Evolutionary conservation across 2,888 invertebrate genomes (phyloP), one percentile per base, ranked within the genome.

Genomic region (Crepidodera aurea): DNA sequence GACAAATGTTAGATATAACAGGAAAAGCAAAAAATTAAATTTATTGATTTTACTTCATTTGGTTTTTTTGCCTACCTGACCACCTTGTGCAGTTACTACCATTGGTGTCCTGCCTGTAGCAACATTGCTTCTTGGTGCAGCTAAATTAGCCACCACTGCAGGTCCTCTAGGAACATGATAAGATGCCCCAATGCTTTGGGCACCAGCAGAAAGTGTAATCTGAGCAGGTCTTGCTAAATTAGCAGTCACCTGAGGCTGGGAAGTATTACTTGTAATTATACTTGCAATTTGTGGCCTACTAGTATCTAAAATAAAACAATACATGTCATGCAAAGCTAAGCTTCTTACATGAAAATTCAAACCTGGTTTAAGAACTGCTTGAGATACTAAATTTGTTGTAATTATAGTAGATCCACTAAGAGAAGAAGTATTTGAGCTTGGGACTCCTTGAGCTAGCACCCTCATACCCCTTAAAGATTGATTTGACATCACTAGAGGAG

Each of bases 141-240:
- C 87, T 15, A 91, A 84, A 66, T 89, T 90, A 0, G 91, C 91
- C 1, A 90, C 91, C 8, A 90, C 90, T 0, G 90, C 90, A 12
- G 90, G 86, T 1, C 91, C 91, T 60, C 86, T 73, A 5, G 82
- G 82, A 4, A 82, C 81, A 71, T 82, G 82, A 68, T 80, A 81
- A 12, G 80, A 76, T 7, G 79, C 70, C 40, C 79, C 79, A n/a
- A 78, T 74, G 6, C 78, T 74, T 15, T 80, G 77, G 13, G 77
- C 60, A 12, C 75, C 67, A 19, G 79, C 73, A 25, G 80, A 75
- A 42, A 82, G 73, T 1, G 82, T 79, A 42, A 82, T 79, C 68
- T 81, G 81, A 16, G 79, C 69, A 19, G 81, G 78, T 55, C 81
- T 74, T 64, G 66, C 57, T n/a, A 71, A 58, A 56, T 70, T 71